These are phyloP conservation scores for Phyllotis vaccarum DNA, from an alignment of 2,797 vertebrate genomes.

Conservation along the genomic window DNA sequence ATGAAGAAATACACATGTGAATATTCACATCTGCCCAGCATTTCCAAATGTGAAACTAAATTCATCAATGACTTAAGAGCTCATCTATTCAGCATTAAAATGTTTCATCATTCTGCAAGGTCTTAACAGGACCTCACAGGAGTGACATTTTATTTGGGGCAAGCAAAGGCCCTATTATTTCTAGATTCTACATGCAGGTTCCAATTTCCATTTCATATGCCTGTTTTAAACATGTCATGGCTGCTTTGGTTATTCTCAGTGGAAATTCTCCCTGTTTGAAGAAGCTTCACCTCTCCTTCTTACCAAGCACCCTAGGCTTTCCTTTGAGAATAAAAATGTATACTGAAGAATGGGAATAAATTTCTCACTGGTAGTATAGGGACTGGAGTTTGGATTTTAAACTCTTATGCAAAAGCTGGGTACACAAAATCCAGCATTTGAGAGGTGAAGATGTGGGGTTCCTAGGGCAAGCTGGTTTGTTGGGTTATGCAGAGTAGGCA, in stretches of 20 bases:
- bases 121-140: conserved; percentile 39
- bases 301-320: conserved; percentile 6
- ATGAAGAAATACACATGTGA: neutral
- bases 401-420: neutral
- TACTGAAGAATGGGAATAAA: neutral
- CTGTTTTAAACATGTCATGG: conserved; percentile 64
- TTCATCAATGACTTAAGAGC: neutral
- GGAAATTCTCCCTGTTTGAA: conserved; percentile 64
- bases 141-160: conserved; percentile 64
- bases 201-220: conserved; percentile 69
- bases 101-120: conserved; percentile 15
- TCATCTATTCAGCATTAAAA: conserved; percentile 49
- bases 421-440: neutral
- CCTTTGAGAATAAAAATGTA: conserved; percentile 50
- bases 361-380: neutral
- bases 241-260: conserved; percentile 44
- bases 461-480: neutral
- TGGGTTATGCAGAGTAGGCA: neutral
- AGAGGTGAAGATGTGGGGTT: neutral
- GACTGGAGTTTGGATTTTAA: neutral
- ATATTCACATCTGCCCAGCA: neutral
- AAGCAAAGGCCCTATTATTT: conserved; percentile 48
- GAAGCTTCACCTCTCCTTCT: conserved; percentile 32
- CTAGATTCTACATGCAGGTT: conserved; percentile 42
- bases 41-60: conserved; percentile 9